These are phyloP conservation scores for Geodia barretti DNA, from an alignment of 37 sponge, comb jelly and placozoan genomes.

Conservation along the genomic window DNA sequence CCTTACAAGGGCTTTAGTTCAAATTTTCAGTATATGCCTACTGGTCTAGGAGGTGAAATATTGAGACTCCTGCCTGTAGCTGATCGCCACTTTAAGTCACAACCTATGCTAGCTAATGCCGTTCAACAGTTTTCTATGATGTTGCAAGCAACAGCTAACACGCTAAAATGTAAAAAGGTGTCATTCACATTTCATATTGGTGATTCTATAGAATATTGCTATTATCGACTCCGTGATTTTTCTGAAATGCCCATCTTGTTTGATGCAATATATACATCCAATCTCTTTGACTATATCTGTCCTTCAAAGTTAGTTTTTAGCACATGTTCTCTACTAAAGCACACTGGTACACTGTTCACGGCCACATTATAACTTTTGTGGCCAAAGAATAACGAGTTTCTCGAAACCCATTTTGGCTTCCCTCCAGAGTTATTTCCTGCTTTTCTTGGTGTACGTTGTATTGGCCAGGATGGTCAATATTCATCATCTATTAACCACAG, in stretches of 20 bases:
- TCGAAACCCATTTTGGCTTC: slow-evolving; percentile 23
- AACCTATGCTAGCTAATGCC: slow-evolving; percentile 44
- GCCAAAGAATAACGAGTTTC: background rate
- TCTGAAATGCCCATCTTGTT: background rate
- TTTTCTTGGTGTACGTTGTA: slow-evolving; percentile 31
- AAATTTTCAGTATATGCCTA: slow-evolving; percentile 3
- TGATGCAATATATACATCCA: slow-evolving; percentile 43
- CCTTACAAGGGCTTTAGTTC: slow-evolving; percentile 35
- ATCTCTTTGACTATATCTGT: slow-evolving; percentile 26
- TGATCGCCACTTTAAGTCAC: slow-evolving; percentile 3
- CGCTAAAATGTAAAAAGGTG: background rate
- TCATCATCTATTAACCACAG: too few relatives aligned
- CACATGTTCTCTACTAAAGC: slow-evolving; percentile 26
- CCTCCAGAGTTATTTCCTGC: slow-evolving; percentile 11
- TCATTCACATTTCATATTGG: slow-evolving; percentile 24
- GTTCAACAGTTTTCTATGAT: slow-evolving; percentile 60
- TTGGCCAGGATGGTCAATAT: slow-evolving; percentile 40
- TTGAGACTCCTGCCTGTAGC: background rate
- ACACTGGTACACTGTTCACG: slow-evolving; percentile 18
- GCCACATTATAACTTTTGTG: background rate
- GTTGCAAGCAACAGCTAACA: background rate
- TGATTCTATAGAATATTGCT: slow-evolving; percentile 24
- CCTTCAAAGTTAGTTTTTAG: slow-evolving; percentile 23
- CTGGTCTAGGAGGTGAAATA: too few relatives aligned
- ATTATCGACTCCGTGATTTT: background rate